Conservation (phyloP, 2,113 vertebrate genomes). For the Atlantisia rogersi region DNA sequence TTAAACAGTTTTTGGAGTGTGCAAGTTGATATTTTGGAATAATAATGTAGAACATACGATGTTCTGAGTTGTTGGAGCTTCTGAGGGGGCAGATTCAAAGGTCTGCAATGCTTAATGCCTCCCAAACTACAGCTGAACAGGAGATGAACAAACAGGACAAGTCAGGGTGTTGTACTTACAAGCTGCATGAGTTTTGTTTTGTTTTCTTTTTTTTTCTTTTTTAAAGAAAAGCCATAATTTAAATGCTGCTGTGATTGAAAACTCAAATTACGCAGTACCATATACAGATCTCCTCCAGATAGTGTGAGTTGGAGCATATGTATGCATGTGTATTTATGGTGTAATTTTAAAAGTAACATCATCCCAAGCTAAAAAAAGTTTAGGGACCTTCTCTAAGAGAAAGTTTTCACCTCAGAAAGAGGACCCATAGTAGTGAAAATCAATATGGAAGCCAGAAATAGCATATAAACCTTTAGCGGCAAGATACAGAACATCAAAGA, state of each 20-base stretch:
- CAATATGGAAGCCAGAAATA: background rate
- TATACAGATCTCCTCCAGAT: background rate
- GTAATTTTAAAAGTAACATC: background rate
- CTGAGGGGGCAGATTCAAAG: background rate
- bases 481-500: background rate
- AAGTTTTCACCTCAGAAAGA: background rate
- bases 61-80: background rate
- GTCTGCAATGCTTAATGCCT: background rate
- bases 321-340: background rate
- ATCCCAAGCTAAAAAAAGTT: background rate
- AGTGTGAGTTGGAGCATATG: background rate
- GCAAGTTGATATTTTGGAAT: background rate
- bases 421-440: background rate
- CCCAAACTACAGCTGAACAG: background rate
- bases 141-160: background rate
- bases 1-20: background rate
- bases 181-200: background rate
- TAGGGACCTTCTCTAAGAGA: background rate
- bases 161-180: background rate
- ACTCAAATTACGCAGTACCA: background rate
- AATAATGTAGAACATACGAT: fast-evolving
- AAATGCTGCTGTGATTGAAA: background rate
- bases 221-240: background rate
- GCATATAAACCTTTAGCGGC: background rate
- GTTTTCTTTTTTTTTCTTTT: background rate